phyloP scores from a whole-genome alignment of 1,140 invertebrate genomes.

The Caenorhabditis remanei region DNA sequence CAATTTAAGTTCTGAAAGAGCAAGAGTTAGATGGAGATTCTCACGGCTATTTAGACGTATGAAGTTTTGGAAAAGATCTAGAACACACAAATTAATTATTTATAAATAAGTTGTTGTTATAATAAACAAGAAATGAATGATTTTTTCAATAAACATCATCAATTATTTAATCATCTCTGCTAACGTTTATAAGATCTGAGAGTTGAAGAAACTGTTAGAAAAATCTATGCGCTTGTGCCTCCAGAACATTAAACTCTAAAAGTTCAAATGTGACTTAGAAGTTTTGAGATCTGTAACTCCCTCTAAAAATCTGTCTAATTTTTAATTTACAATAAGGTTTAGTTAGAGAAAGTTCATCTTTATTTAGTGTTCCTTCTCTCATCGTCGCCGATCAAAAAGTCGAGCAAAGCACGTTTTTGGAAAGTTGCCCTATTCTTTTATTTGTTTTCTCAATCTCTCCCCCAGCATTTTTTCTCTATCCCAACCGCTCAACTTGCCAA shows the following conservation, averaged over 20 bases:
- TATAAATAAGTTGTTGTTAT: not conserved
- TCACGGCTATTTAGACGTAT: not conserved
- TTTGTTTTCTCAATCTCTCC: not conserved
- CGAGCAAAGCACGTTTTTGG: not conserved
- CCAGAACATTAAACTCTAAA: too few relatives aligned
- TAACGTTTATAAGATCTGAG: too few relatives aligned
- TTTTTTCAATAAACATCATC: too few relatives aligned
- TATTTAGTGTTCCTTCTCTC: too few relatives aligned
- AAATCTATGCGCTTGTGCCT: too few relatives aligned
- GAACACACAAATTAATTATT: not conserved
- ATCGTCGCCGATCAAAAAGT: constrained; percentile 10
- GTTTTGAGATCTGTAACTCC: too few relatives aligned
- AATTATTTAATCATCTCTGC: too few relatives aligned
- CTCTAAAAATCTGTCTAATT: too few relatives aligned
- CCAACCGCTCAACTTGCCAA: not conserved
- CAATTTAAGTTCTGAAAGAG: not conserved
- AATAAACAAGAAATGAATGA: too few relatives aligned
- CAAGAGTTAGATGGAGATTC: not conserved
- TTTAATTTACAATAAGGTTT: too few relatives aligned
- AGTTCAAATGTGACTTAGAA: too few relatives aligned
- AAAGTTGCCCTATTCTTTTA: not conserved
- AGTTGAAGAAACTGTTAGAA: too few relatives aligned
- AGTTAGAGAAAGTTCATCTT: not conserved
- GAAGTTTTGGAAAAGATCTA: not conserved
- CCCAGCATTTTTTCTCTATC: not conserved